A percentile compares a stretch with the other conserved stretches of the same genome.
phyloP scores from a whole-genome alignment of 2,888 invertebrate genomes.

The Drosophila dives region DNA sequence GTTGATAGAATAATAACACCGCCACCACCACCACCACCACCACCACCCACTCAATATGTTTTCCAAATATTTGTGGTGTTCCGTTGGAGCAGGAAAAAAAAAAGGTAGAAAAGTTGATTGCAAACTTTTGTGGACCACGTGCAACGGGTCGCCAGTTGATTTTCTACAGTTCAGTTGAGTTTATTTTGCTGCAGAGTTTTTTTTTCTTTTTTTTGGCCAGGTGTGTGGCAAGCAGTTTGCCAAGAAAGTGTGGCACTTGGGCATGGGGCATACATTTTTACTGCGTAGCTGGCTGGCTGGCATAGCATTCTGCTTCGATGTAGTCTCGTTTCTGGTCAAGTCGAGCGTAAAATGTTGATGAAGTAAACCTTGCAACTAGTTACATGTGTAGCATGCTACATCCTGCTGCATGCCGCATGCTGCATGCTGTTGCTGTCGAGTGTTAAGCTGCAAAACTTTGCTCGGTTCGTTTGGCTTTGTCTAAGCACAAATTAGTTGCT shows the following conservation, averaged over 20 bases:
- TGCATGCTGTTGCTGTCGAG: constrained; percentile 37
- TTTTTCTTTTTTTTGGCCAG: constrained; percentile 45
- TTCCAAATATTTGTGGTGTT: constrained; percentile 63
- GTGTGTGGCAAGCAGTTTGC: constrained; percentile 54
- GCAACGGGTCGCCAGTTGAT: constrained; percentile 67
- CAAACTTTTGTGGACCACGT: constrained; percentile 68
- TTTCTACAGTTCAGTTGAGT: constrained; percentile 77
- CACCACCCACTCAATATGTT: constrained; percentile 41
- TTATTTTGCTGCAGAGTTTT: constrained; percentile 57
- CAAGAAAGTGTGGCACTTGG: constrained; percentile 6
- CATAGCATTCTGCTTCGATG: constrained; percentile 45
- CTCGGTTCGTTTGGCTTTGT: constrained; percentile 53
- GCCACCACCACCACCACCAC: constrained; percentile 5
- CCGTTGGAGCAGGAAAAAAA: constrained; percentile 1
- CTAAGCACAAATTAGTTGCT: constrained; percentile 71
- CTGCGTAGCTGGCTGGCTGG: constrained; percentile 61
- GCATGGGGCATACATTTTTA: constrained; percentile 62
- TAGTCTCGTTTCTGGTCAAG: constrained; percentile 46
- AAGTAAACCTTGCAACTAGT: constrained; percentile 65
- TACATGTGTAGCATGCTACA: constrained; percentile 54
- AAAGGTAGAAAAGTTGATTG: constrained; percentile 59
- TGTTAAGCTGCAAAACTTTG: constrained; percentile 63
- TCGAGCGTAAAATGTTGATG: constrained; percentile 78
- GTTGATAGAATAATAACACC: constrained; percentile 24
- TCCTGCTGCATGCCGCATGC: constrained; percentile 9